Percentiles rank a stretch among this genome's conserved stretches.
Conservation (phyloP, 2,888 invertebrate genomes). For the Asteroscopus sphinx region DNA sequence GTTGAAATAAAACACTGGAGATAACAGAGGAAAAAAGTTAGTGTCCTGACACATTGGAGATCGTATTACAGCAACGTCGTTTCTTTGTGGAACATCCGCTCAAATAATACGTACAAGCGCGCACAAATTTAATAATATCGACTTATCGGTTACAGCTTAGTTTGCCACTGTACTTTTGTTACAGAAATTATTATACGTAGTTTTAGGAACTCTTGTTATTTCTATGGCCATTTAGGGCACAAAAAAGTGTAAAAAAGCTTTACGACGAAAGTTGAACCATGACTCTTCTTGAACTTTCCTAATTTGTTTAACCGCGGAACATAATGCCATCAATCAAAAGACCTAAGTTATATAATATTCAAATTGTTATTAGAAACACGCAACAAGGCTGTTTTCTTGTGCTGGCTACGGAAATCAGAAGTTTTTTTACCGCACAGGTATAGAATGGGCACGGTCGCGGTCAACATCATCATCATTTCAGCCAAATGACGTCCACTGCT, state of each 20-base stretch:
- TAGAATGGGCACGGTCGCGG: conserved; percentile 1
- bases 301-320: conserved; percentile 39
- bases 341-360: conserved; percentile 32
- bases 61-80: conserved; percentile 27
- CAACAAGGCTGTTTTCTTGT: conserved; percentile 40
- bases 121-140: conserved; percentile 46
- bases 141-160: conserved; percentile 19
- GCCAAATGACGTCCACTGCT: no score
- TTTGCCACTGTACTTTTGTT: conserved; percentile 1
- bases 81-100: conserved; percentile 21
- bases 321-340: conserved; percentile 47
- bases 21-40: conserved; percentile 20
- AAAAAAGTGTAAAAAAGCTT: conserved; percentile 16
- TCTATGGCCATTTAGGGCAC: conserved; percentile 2
- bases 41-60: conserved; percentile 17
- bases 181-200: background rate
- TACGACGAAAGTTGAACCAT: conserved; percentile 45
- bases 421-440: conserved; percentile 21
- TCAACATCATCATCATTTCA: no score
- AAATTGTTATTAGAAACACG: conserved; percentile 51
- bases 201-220: conserved; percentile 1
- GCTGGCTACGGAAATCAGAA: conserved; percentile 43
- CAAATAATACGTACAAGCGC: conserved; percentile 46
- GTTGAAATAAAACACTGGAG: conserved; percentile 30
- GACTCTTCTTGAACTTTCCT: conserved; percentile 37